These are phyloP conservation scores for Apomyelois bistriatella DNA, from an alignment of 2,888 invertebrate species.

Conservation along the genomic window DNA sequence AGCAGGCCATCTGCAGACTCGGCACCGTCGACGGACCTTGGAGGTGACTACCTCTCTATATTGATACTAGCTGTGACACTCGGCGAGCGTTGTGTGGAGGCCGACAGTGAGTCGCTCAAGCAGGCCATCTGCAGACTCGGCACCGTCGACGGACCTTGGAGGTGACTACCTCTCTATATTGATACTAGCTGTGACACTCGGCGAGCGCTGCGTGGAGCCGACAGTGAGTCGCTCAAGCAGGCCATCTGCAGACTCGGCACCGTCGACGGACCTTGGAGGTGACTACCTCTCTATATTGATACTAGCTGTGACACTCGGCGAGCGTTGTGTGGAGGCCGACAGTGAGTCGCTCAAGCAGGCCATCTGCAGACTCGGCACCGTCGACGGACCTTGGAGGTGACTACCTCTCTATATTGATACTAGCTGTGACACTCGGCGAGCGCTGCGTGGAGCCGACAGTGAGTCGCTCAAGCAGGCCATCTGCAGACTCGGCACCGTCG, in stretches of 20 bases:
- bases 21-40: conserved; percentile 98
- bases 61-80: conserved; percentile 69
- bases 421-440: conserved; percentile 88
- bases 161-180: conserved; percentile 44
- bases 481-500: conserved; percentile 94
- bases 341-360: conserved; percentile 91
- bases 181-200: conserved; percentile 76
- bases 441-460: conserved; percentile 95
- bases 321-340: conserved; percentile 96
- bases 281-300: no score
- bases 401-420: not conserved
- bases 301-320: conserved; percentile 85
- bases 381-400: conserved; percentile 94
- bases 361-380: conserved; percentile 94
- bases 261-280: conserved; percentile 96
- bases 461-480: conserved; percentile 93
- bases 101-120: conserved; percentile 91
- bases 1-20: conserved; percentile 93
- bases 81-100: conserved; percentile 97
- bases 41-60: no score
- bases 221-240: conserved; percentile 91
- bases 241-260: conserved; percentile 95
- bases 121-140: conserved; percentile 94
- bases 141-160: conserved; percentile 97
- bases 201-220: conserved; percentile 97